Evolutionary conservation across 2,797 vertebrate genomes (phyloP), one percentile per base, ranked within the genome.

Genomic region (Dromococcyx pavoninus): DNA sequence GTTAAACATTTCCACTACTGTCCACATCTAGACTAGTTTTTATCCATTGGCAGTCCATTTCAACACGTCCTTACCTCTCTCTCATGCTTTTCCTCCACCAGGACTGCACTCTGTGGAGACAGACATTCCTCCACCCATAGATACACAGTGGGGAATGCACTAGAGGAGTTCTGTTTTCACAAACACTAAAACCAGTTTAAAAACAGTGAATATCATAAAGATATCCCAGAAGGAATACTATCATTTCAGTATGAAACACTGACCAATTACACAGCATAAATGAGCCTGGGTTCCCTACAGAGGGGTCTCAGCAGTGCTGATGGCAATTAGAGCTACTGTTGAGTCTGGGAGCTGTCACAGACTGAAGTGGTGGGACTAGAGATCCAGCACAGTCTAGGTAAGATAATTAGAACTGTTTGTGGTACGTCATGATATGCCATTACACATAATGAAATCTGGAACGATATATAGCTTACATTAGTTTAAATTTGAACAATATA

Each of bases 111-210:
- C n/a, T 13, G 7, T 41, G 56, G 17, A 19, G 35, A 62, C 28
- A 44, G 46, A 50, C 1, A 0, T 17, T 82, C 24, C 33, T 66
- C 33, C 19, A 72, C 8, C 43, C 30, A 35, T 5, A 17, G 32
- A 53, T 2, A 19, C 5, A 1, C 5, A 44, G 19, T 2, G 3
- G 5, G 11, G 39, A 82, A 48, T 1, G 6, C 23, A 41, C 33
- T 10, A 27, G 22, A 85, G 24, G 3, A 87, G 51, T 39, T 75
- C 32, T 11, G 4, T 25, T 78, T 58, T 44, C 50, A 60, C 35
- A n/a, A 83, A 71, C 60, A n/a, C 39, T 25, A 67, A 73, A 86
- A 57, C 6, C 41, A 58, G 15, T 58, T 88, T 33, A 39, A 76
- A 53, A 30, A 54, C 16, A 70, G 24, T 4, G 15, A 77, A 7